Evolutionary conservation across 2,888 invertebrate species (phyloP).

Genomic region (Disparrhopalites patrizii): DNA sequence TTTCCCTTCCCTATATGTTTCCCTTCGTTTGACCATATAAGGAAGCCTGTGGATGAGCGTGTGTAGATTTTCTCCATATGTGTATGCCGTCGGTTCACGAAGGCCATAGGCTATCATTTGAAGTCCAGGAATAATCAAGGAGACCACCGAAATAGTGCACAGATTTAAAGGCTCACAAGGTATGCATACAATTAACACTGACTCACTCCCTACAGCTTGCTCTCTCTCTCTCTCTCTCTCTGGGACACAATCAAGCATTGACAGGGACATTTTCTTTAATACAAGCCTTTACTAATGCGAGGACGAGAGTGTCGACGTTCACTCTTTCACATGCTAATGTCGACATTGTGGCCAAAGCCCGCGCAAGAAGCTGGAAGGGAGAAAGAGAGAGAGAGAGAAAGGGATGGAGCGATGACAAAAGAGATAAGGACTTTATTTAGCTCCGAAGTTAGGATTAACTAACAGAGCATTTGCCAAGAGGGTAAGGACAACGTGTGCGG

Average conservation of each 20-base stretch:
- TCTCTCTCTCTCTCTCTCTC: not conserved
- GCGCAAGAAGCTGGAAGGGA: too few relatives aligned
- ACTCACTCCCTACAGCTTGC: not conserved
- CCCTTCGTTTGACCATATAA: slow-evolving; percentile 3
- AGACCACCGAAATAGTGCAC: slow-evolving; percentile 33
- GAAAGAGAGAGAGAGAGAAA: too few relatives aligned
- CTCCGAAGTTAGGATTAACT: not conserved
- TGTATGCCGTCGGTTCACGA: not conserved
- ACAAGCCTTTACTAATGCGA: too few relatives aligned
- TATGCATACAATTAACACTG: slow-evolving; percentile 32
- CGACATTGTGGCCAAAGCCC: not conserved
- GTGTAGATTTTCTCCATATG: not conserved
- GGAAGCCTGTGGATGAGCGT: slow-evolving; percentile 3
- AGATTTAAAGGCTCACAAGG: slow-evolving; percentile 5
- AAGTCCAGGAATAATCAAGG: slow-evolving; percentile 25
- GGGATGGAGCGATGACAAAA: not conserved
- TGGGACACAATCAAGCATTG: not conserved
- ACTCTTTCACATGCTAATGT: slow-evolving; percentile 24
- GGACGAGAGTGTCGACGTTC: slow-evolving; percentile 27
- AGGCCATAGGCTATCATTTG: not conserved
- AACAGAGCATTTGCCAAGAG: too few relatives aligned
- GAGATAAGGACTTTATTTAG: slow-evolving; percentile 9
- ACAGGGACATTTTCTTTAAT: slow-evolving; percentile 2
- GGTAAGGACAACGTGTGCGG: too few relatives aligned
- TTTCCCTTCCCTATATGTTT: too few relatives aligned